Percentiles rank a stretch among this genome's conserved stretches.
Evolutionary conservation across 2,888 invertebrate genomes (phyloP).

Genomic region (Apamea anceps): DNA sequence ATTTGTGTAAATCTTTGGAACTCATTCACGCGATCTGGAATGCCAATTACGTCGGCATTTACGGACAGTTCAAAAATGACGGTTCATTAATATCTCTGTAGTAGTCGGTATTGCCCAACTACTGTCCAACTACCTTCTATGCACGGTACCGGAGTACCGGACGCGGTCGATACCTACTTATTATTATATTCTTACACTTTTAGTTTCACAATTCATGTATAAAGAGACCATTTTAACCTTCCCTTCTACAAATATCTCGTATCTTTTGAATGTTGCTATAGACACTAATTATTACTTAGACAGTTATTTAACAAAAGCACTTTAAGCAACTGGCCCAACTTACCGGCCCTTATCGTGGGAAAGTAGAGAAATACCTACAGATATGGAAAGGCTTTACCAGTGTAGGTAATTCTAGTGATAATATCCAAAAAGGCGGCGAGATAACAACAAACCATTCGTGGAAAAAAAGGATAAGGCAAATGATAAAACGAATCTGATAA

Average conservation of each 20-base stretch:
- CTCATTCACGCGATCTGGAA: slow-evolving; percentile 50
- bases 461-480: background rate
- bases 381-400: background rate
- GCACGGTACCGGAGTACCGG: slow-evolving; percentile 6
- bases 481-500: slow-evolving; percentile 7
- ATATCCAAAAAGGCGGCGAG: background rate
- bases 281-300: background rate
- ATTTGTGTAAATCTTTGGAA: slow-evolving; percentile 45
- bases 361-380: background rate
- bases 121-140: slow-evolving; percentile 7
- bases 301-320: background rate
- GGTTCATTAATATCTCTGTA: slow-evolving; percentile 33
- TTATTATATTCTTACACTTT: slow-evolving; percentile 20
- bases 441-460: background rate
- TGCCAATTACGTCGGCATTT: slow-evolving; percentile 28
- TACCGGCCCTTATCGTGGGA: background rate
- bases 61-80: slow-evolving; percentile 24
- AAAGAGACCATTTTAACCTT: slow-evolving; percentile 15
- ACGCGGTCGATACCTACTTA: background rate
- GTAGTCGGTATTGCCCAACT: slow-evolving; percentile 26
- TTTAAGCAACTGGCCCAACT: background rate
- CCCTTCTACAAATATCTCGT: slow-evolving; percentile 6
- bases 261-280: slow-evolving; percentile 2
- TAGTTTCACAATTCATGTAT: slow-evolving; percentile 11
- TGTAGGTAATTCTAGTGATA: background rate